Evolutionary conservation across 2,113 vertebrate species (phyloP).

Genomic region (Synodontis membranacea): DNA sequence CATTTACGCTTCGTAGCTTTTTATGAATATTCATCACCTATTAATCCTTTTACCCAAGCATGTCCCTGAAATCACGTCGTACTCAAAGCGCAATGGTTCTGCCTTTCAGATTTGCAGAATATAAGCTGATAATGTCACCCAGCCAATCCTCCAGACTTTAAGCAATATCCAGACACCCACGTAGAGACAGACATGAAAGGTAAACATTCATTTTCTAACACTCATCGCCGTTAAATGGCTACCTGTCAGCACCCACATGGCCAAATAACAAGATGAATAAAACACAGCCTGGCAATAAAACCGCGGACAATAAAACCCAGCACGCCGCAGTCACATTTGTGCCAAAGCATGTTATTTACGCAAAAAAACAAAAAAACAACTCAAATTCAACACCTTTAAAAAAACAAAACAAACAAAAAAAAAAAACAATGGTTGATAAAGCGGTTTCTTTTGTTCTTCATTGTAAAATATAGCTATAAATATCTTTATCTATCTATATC

Average conservation of each 20-base stretch:
- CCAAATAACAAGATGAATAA: not conserved
- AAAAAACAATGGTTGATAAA: not conserved
- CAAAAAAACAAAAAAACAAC: not conserved
- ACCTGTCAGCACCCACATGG: conserved; percentile 30
- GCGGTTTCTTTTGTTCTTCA: not conserved
- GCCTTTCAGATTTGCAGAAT: not conserved
- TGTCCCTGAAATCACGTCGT: conserved; percentile 16
- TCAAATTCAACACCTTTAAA: not conserved
- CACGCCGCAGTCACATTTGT: not conserved
- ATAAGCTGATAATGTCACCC: not conserved
- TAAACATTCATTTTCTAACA: conserved; percentile 25
- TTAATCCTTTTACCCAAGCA: conserved; percentile 35
- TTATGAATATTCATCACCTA: conserved; percentile 48
- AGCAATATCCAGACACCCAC: conserved; percentile 14
- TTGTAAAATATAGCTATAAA: not conserved
- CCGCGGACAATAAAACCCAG: not conserved
- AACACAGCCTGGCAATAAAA: not conserved
- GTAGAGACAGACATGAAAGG: not conserved
- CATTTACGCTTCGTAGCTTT: conserved; percentile 34
- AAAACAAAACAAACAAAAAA: too few relatives aligned
- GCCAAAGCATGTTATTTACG: not conserved
- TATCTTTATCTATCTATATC: not conserved
- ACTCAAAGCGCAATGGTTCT: conserved; percentile 15
- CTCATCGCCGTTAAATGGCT: conserved; percentile 14
- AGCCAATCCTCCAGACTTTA: not conserved